Evolutionary conservation across 2,113 vertebrate species (phyloP).

Genomic region (Bungarus multicinctus): DNA sequence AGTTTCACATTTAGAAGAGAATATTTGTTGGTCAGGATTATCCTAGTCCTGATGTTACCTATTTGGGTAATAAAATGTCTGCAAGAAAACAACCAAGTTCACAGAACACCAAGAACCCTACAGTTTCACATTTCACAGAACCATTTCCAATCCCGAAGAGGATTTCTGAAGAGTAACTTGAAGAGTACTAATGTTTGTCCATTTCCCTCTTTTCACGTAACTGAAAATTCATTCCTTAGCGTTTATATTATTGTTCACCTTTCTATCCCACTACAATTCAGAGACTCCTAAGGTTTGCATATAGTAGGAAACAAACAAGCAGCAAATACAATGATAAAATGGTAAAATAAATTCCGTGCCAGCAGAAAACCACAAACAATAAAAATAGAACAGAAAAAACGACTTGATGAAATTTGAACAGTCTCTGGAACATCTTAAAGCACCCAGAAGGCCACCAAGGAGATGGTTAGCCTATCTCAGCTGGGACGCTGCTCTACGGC

Average conservation of each 20-base stretch:
- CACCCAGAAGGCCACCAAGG: neutral
- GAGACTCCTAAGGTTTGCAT: neutral
- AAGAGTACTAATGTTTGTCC: neutral
- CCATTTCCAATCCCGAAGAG: neutral
- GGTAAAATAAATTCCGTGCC: neutral
- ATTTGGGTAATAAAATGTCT: too few relatives aligned
- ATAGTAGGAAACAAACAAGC: neutral
- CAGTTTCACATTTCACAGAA: neutral
- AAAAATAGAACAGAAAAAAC: neutral
- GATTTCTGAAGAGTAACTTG: neutral
- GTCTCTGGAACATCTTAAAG: neutral
- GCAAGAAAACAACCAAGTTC: too few relatives aligned
- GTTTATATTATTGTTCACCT: neutral
- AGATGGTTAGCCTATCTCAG: neutral
- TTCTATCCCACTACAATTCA: neutral
- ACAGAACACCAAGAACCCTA: too few relatives aligned
- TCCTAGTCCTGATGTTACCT: too few relatives aligned
- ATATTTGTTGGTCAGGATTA: too few relatives aligned
- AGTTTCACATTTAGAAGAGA: too few relatives aligned
- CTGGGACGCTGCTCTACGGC: neutral
- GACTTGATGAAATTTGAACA: neutral
- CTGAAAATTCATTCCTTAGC: neutral
- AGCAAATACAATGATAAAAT: neutral
- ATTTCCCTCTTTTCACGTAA: neutral
- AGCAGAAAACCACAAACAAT: neutral